Conservation (phyloP, 2,113 vertebrate genomes). For the Stercorarius parasiticus region DNA sequence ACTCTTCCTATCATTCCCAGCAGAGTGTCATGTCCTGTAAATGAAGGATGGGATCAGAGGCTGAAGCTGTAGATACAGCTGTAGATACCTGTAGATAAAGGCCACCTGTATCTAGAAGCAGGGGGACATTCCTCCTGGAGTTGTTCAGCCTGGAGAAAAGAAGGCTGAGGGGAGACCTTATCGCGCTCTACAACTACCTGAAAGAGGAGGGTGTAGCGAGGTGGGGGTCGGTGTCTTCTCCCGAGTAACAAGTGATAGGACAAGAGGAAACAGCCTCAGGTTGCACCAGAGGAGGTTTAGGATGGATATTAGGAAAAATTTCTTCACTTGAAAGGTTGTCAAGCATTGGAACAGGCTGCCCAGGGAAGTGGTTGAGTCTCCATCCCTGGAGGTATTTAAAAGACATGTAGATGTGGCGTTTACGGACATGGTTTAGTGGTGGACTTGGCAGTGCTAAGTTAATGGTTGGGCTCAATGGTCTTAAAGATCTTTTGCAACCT, state of each 20-base stretch:
- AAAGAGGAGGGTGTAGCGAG: neutral
- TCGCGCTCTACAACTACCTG: fast-evolving
- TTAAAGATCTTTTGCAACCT: neutral
- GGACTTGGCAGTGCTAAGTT: neutral
- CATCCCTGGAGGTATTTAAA: neutral
- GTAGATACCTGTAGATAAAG: no score
- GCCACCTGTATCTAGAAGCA: neutral
- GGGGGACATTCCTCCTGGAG: neutral
- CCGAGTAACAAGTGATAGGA: neutral
- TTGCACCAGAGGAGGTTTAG: neutral
- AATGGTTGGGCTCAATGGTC: fast-evolving
- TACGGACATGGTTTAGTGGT: neutral
- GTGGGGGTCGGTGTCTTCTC: neutral
- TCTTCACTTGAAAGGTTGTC: neutral
- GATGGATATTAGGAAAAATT: neutral
- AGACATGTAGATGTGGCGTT: fast-evolving
- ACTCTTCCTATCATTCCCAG: neutral
- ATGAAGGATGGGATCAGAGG: neutral
- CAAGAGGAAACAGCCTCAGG: neutral
- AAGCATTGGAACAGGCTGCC: neutral
- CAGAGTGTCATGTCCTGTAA: neutral
- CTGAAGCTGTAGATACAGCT: neutral
- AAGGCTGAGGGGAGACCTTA: neutral
- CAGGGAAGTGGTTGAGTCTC: neutral
- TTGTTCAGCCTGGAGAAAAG: neutral